Base-by-base conservation (phyloP, 2,888 invertebrate genomes). In the Antitype chi region DNA sequence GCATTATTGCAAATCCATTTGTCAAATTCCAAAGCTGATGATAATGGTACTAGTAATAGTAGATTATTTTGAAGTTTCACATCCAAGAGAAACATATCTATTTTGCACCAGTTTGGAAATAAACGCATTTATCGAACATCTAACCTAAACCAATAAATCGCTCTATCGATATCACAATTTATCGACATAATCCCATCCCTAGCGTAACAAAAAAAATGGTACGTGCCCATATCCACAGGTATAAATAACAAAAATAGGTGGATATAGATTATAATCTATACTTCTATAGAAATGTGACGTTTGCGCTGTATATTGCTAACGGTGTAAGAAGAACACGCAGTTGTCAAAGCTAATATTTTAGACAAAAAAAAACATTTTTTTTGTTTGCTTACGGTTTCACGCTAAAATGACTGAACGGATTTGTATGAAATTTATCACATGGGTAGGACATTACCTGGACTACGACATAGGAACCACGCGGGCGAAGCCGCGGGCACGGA, bases 201-300 rank as follows among this genome's bases (percentile, higher is more conserved):
- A 90, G 57, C 11, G 60, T 64, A 75, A 87, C 82, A 88, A 91
- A 90, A 87, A 38, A 91, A 91, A 89, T 89, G 91, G 91, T 91
- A 90, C 92, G 91, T 92, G 93, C 92, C 88, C 89, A 89, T 87
- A 87, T 85, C 80, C 87, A 88, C 93, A 93, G 93, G 92, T 93
- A 92, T 90, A 92, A 89, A 91, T 90, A 90, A 89, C 92, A 90
- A 86, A 87, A 90, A 82, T 89, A 85, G 87, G 80, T 88, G 85
- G 78, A 81, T 86, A 85, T 85, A 83, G 85, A 88, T 87, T 57
- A 69, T 82, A 73, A 88, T 88, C 88, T 64, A 57, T 47, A 23
- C 3, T 76, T 85, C 62, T 82, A 74, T 82, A 70, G 80, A 86
- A 83, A 80, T 62, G 38, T 70, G 67, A 77, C 55, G 81, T 73